phyloP scores from a whole-genome alignment of 2,888 invertebrate genomes.

The Cheilosia urbana region DNA sequence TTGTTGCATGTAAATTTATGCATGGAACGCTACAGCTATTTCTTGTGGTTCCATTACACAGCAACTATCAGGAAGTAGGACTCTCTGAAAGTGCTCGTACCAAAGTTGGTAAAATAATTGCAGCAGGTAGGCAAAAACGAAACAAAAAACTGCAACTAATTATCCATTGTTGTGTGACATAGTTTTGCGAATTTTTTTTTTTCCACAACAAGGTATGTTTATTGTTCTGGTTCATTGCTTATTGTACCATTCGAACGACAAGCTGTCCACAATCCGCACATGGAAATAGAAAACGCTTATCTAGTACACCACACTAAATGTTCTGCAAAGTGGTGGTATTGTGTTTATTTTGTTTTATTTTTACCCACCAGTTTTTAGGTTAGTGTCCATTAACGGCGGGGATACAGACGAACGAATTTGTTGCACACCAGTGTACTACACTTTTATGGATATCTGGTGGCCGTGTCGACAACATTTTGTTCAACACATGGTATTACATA shows the following conservation, averaged over 20 bases:
- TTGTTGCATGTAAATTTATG: background rate
- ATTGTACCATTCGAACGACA: conserved; percentile 9
- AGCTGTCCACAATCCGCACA: conserved; percentile 11
- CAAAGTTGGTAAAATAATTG: background rate
- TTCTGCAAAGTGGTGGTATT: background rate
- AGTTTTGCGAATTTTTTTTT: conserved; percentile 4
- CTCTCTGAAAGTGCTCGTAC: background rate
- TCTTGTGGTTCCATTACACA: background rate
- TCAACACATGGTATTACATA: background rate
- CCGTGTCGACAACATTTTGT: conserved; percentile 1
- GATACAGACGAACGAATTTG: background rate
- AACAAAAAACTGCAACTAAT: conserved; percentile 7
- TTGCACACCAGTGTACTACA: background rate
- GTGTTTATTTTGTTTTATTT: background rate
- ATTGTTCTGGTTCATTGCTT: conserved; percentile 32
- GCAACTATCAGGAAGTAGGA: background rate
- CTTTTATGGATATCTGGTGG: conserved; percentile 13
- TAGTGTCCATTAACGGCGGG: conserved; percentile 28
- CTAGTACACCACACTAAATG: conserved; percentile 19
- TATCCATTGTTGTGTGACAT: conserved; percentile 24
- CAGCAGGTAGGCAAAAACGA: background rate
- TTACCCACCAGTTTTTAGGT: conserved; percentile 21
- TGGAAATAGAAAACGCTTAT: conserved; percentile 10
- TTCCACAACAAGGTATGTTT: conserved; percentile 1
- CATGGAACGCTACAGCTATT: background rate